Evolutionary conservation across 2,888 invertebrate genomes (phyloP).

Genomic region (Spialia ferax): DNA sequence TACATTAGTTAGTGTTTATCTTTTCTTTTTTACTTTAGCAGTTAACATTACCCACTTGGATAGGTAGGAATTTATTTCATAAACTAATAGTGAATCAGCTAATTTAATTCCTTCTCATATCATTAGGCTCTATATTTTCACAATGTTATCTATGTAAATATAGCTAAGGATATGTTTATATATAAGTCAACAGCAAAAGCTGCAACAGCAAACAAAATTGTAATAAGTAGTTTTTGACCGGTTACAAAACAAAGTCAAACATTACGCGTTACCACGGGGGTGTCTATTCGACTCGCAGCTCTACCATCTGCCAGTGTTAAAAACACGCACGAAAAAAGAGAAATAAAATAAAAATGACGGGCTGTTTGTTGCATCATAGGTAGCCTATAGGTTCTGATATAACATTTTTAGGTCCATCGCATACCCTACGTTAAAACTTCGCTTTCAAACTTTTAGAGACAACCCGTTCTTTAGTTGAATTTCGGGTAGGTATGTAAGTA

Average conservation of each 20-base stretch:
- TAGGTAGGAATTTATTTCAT: no score
- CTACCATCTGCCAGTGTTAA: slow-evolving; percentile 67
- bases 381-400: no score
- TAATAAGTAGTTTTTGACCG: slow-evolving; percentile 6
- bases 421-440: slow-evolving; percentile 17
- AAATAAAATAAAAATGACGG: slow-evolving; percentile 65
- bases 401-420: no score
- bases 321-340: slow-evolving; percentile 70
- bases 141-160: neutral
- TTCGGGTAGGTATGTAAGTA: slow-evolving; percentile 15
- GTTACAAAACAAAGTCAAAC: slow-evolving; percentile 37
- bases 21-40: no score
- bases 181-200: slow-evolving; percentile 4
- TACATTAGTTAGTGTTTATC: no score
- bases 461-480: slow-evolving; percentile 15
- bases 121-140: no score
- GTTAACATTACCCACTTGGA: no score
- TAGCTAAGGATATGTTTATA: neutral
- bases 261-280: slow-evolving; percentile 47
- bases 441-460: slow-evolving; percentile 21
- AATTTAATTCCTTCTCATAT: no score
- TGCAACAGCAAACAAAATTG: slow-evolving; percentile 18
- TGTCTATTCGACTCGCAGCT: slow-evolving; percentile 63
- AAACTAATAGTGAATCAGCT: no score
- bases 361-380: no score